These are phyloP conservation scores for Brachyptera risi DNA, from an alignment of 2,888 invertebrate species.

Conservation along the genomic window DNA sequence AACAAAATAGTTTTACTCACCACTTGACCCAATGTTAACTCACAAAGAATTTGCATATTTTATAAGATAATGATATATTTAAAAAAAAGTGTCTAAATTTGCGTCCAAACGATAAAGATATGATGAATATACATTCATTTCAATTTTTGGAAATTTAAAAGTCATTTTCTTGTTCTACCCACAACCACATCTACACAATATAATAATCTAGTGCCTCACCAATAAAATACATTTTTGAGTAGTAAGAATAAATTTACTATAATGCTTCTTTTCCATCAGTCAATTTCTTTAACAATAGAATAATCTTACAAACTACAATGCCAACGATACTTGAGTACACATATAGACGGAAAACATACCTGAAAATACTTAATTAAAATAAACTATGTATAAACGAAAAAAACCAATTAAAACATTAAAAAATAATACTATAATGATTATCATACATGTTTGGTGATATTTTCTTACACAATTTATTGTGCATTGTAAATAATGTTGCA, in stretches of 20 bases:
- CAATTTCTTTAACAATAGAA: slow-evolving; percentile 19
- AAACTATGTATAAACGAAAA: slow-evolving; percentile 27
- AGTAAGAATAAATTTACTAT: slow-evolving; percentile 16
- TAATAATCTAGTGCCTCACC: slow-evolving; percentile 30
- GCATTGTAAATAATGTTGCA: slow-evolving; percentile 33
- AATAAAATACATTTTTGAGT: slow-evolving; percentile 23
- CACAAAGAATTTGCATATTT: slow-evolving; percentile 19
- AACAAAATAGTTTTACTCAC: neutral
- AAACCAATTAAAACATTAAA: no score
- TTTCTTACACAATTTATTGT: slow-evolving; percentile 34
- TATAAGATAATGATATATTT: neutral
- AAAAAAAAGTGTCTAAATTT: slow-evolving; percentile 23
- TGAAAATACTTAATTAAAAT: slow-evolving; percentile 30
- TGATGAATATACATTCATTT: slow-evolving; percentile 24
- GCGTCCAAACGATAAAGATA: slow-evolving; percentile 25
- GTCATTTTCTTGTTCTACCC: slow-evolving; percentile 6
- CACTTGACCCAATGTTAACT: slow-evolving; percentile 3
- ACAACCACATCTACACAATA: slow-evolving; percentile 10
- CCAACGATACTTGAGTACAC: slow-evolving; percentile 13
- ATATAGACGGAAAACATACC: slow-evolving; percentile 21
- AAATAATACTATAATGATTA: slow-evolving; percentile 16
- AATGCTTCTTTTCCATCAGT: slow-evolving; percentile 26
- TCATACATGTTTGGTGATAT: slow-evolving; percentile 33
- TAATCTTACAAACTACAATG: neutral
- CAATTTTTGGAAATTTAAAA: slow-evolving; percentile 9